Evolutionary conservation across 2,113 vertebrate genomes (phyloP), one percentile per base, ranked within the genome.

Genomic region (Falcunculus frontatus): DNA sequence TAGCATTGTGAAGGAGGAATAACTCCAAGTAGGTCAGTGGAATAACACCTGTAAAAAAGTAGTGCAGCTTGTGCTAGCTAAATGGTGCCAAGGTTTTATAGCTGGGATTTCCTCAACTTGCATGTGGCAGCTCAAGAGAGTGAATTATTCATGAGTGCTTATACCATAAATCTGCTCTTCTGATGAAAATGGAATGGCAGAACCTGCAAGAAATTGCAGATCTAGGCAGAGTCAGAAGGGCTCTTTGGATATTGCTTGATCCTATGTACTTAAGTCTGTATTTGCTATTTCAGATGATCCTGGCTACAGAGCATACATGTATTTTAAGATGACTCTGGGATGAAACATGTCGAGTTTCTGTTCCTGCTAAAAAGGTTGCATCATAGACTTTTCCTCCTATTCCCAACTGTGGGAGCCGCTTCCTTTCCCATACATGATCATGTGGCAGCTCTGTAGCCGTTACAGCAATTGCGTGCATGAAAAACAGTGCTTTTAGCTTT

Each of bases 131-230:
- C 56, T 81, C 64, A 84, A 9, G 18, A 8, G 23, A 77, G 37
- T 93, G 68, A 96, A 94, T 96, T 96, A 97, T 96, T 97, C 91
- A 86, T 94, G 57, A 87, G 11, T 76, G 42, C 76, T 95, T 94
- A 80, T 76, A 62, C 67, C 72, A 68, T 93, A 96, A 92, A 77
- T 95, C 78, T 95, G 52, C 53, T 90, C 63, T 87, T 94, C 87
- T 95, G 79, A 70, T 85, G 83, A 74, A 87, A 91, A 63, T 12
- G 93, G 75, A 84, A 33, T 82, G 84, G 47, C 86, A 91, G 92
- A 95, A 87, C n/a, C 57, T 93, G 41, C 56, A 57, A 72, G 41
- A 96, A 94, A 91, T 62, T 83, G 49, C 49, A 62, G 49, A 75
- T 87, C 32, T 26, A 13, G 0, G 0, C 35, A 37, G 50, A 87